These are phyloP conservation scores for Hybos culiciformis DNA, from an alignment of 2,888 invertebrate genomes.

Conservation along the genomic window DNA sequence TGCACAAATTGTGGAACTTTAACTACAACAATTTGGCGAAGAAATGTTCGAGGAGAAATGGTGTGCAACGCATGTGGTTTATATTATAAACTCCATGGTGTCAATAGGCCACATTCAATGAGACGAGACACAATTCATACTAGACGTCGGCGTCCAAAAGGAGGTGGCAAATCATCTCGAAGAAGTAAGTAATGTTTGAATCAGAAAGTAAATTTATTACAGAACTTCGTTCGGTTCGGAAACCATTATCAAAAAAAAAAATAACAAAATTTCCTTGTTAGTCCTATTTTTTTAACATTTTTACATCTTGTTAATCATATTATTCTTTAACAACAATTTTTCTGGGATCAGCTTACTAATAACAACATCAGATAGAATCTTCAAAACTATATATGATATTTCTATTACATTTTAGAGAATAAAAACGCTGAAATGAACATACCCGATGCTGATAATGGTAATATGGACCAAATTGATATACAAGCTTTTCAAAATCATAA, in stretches of 20 bases:
- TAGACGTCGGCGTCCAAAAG: constrained; percentile 73
- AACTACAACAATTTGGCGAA: constrained; percentile 93
- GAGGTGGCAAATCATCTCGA: constrained; percentile 46
- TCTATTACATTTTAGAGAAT: constrained; percentile 10
- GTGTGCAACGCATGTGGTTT: constrained; percentile 98
- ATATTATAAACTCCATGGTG: constrained; percentile 92
- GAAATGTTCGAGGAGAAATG: constrained; percentile 93
- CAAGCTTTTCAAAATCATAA: constrained; percentile 21
- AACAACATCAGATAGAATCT: too few species aligned
- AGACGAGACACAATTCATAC: constrained; percentile 93
- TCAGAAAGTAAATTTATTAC: not conserved
- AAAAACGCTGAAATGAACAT: constrained; percentile 10
- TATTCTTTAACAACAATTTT: too few species aligned
- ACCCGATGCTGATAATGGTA: constrained; percentile 11
- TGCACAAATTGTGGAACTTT: constrained; percentile 97
- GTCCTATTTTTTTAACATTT: too few species aligned
- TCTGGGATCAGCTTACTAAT: too few species aligned
- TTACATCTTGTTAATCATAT: too few species aligned
- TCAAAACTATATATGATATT: not conserved
- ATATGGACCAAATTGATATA: constrained; percentile 12
- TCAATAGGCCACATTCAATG: constrained; percentile 89
- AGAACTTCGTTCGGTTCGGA: not conserved
- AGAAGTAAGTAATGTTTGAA: constrained; percentile 36
- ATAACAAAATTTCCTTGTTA: not conserved
- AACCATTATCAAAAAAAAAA: not conserved